These are phyloP conservation scores for Genyomyrus donnyi DNA, from an alignment of 2,113 vertebrate genomes.

Conservation along the genomic window DNA sequence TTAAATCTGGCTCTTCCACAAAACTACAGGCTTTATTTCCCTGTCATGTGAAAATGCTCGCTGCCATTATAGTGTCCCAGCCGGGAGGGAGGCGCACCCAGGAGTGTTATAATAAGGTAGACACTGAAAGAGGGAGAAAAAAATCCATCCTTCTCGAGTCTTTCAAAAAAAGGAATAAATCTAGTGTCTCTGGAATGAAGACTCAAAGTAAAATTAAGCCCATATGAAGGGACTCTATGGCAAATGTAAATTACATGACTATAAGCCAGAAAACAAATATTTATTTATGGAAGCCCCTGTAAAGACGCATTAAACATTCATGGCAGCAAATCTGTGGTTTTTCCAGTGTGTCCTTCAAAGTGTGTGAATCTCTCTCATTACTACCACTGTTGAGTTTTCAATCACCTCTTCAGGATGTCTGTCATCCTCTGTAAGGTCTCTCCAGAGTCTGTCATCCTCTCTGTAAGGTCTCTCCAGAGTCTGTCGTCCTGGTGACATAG, in stretches of 20 bases:
- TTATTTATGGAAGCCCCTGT: background rate
- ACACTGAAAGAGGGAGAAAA: background rate
- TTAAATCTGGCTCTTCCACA: background rate
- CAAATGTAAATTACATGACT: background rate
- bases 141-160: background rate
- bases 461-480: background rate
- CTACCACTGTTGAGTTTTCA: background rate
- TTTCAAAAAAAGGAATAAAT: background rate
- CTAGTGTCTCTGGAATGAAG: background rate
- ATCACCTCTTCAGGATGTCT: background rate
- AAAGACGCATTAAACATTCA: conserved; percentile 16
- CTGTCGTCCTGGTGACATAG: background rate
- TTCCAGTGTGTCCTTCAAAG: background rate
- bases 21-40: background rate
- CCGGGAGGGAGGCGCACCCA: background rate
- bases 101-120: conserved; percentile 1
- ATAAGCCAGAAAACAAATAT: background rate
- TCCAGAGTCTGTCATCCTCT: background rate
- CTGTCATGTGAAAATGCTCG: background rate
- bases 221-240: background rate
- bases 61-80: background rate
- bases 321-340: background rate
- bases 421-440: background rate
- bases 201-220: background rate
- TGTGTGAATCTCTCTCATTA: background rate